A percentile compares a stretch with the other conserved stretches of the same genome.
Evolutionary conservation across 2,113 vertebrate genomes (phyloP).

Genomic region (Hydrolagus affinis): DNA sequence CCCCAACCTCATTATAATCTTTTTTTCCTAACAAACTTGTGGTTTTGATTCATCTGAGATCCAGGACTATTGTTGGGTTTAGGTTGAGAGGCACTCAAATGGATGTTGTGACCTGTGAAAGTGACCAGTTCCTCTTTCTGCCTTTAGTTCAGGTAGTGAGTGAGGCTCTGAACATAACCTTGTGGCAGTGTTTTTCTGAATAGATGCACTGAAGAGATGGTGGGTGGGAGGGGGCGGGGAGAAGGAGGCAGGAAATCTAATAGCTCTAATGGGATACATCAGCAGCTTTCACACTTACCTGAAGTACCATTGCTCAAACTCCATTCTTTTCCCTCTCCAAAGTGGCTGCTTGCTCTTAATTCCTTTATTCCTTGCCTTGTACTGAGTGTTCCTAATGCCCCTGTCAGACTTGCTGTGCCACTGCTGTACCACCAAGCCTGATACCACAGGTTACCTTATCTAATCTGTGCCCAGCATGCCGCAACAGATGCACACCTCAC

Average conservation of each 20-base stretch:
- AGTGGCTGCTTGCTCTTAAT: background rate
- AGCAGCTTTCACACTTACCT: background rate
- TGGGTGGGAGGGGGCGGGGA: no score
- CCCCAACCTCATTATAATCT: background rate
- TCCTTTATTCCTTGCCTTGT: background rate
- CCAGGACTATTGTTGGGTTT: no score
- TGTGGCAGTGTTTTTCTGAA: background rate
- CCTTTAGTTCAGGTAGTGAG: no score
- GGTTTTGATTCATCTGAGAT: background rate
- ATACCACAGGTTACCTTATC: background rate
- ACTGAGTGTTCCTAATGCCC: background rate
- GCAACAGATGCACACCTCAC: conserved; percentile 11
- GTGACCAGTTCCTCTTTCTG: background rate
- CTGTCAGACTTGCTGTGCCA: background rate
- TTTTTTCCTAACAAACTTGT: background rate
- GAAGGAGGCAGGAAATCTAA: no score
- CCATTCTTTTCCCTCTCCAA: background rate
- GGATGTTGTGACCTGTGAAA: background rate
- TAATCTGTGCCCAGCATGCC: conserved; percentile 13
- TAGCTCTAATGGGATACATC: background rate
- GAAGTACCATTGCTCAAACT: background rate
- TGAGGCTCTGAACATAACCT: background rate
- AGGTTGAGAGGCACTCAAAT: no score
- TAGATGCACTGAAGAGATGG: background rate
- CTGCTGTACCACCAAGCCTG: background rate